These are phyloP conservation scores for Drosophila percnosoma DNA, from an alignment of 2,888 invertebrate species.

Conservation along the genomic window DNA sequence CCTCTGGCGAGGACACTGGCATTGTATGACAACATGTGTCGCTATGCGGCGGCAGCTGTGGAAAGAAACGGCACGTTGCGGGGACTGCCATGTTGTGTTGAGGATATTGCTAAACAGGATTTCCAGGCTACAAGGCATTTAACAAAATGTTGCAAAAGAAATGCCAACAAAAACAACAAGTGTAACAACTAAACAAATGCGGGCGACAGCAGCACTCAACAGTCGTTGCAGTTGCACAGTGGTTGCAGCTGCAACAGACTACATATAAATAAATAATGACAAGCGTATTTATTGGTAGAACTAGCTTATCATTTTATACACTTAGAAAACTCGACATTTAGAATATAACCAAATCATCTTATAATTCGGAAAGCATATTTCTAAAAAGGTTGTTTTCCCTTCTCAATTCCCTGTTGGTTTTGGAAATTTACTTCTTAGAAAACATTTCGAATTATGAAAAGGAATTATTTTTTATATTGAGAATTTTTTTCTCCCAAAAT, in stretches of 20 bases:
- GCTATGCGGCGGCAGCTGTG: slow-evolving; percentile 28
- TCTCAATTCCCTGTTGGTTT: background rate
- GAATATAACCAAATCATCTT: rapidly evolving
- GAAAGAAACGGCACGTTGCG: slow-evolving; percentile 12
- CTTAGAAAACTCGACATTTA: background rate
- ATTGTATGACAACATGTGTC: slow-evolving; percentile 43
- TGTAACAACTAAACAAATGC: slow-evolving; percentile 47
- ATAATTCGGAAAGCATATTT: background rate
- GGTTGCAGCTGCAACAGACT: background rate
- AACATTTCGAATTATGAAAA: background rate
- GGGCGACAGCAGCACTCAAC: slow-evolving; percentile 19
- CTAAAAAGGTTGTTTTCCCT: background rate
- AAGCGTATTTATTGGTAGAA: background rate
- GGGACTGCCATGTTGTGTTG: slow-evolving; percentile 52
- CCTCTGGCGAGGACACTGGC: slow-evolving; percentile 15
- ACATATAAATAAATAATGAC: background rate
- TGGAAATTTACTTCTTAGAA: background rate
- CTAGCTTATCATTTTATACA: background rate
- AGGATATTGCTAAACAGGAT: slow-evolving; percentile 76
- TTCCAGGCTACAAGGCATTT: slow-evolving; percentile 74
- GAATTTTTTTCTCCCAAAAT: background rate
- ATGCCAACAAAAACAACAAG: slow-evolving; percentile 31
- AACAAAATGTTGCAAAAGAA: slow-evolving; percentile 64
- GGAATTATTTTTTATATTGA: background rate
- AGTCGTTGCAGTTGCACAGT: slow-evolving; percentile 44